phyloP scores from a whole-genome alignment of 2,888 invertebrate species.

The Eugnorisma glareosa region DNA sequence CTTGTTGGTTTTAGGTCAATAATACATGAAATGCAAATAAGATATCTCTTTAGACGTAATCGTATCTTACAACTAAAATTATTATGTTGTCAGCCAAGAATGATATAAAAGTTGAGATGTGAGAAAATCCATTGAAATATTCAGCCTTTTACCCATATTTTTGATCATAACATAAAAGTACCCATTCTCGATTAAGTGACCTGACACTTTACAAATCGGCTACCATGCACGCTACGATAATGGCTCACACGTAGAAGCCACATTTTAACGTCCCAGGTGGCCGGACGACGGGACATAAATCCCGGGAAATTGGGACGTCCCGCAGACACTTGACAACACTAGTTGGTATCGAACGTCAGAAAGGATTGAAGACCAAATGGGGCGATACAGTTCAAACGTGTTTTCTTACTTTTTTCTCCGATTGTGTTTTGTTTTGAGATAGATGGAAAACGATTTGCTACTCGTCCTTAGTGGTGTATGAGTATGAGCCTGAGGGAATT shows the following conservation, averaged over 20 bases:
- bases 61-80: neutral
- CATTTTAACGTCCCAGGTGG: conserved; percentile 49
- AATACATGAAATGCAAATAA: neutral
- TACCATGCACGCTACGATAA: conserved; percentile 42
- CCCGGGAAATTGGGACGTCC: conserved; percentile 54
- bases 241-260: conserved; percentile 56
- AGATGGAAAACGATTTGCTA: conserved; percentile 54
- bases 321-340: conserved; percentile 55
- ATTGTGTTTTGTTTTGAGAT: conserved; percentile 49
- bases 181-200: conserved; percentile 14
- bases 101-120: neutral
- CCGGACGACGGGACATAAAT: conserved; percentile 46
- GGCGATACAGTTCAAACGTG: conserved; percentile 44
- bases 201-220: conserved; percentile 40
- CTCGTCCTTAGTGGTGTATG: conserved; percentile 42
- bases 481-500: conserved; percentile 41
- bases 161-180: conserved; percentile 16
- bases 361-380: conserved; percentile 66
- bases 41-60: neutral
- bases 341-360: conserved; percentile 58
- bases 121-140: neutral
- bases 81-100: neutral
- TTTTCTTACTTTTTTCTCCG: conserved; percentile 52
- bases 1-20: neutral
- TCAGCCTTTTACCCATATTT: neutral